Evolutionary conservation across 2,113 vertebrate genomes (phyloP), one percentile per base, ranked within the genome.

Genomic region (Podarcis cretensis): DNA sequence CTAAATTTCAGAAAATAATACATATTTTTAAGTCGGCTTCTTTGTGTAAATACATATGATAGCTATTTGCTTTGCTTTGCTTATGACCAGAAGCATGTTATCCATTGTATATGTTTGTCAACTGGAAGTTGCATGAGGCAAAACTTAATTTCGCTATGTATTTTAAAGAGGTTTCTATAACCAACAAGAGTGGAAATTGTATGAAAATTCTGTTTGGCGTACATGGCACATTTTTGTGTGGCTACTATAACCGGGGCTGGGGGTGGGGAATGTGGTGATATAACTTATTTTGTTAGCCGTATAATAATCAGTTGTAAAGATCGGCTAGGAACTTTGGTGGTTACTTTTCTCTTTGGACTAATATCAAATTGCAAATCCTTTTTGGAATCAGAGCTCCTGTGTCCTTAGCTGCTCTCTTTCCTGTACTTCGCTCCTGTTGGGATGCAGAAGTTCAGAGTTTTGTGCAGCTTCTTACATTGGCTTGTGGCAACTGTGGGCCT

Each of bases 351-450:
- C 43, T 59, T 35, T 74, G 43, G 48, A 59, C 23, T 75, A 75
- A 59, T 35, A 48, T 76, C 54, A 1, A 10, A 18, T 75, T 85
- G 63, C 71, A 76, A 13, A 63, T 54, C n/a, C 48, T 27, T 85
- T 75, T 75, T 75, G 69, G 54, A 75, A 85, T 57, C 73, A 59
- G 71, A 85, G 71, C 71, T 85, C 59, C 71, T 85, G 71, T 85
- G 73, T 85, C 54, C 54, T 76, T 63, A 76, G 23, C 73, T 85
- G 84, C 71, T 76, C 84, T 76, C 84, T 35, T 40, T 32, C 74
- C 63, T 40, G 71, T 85, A 63, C 54, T 85, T 63, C 23, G 27
- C 23, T 63, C 54, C 23, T 85, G 37, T 69, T 27, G 20, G 12
- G 32, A 69, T 48, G 21, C 83, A 74, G 30, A n/a, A 13, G 30